phyloP scores from a whole-genome alignment of 2,888 invertebrate genomes.

The Agrotis segetum region DNA sequence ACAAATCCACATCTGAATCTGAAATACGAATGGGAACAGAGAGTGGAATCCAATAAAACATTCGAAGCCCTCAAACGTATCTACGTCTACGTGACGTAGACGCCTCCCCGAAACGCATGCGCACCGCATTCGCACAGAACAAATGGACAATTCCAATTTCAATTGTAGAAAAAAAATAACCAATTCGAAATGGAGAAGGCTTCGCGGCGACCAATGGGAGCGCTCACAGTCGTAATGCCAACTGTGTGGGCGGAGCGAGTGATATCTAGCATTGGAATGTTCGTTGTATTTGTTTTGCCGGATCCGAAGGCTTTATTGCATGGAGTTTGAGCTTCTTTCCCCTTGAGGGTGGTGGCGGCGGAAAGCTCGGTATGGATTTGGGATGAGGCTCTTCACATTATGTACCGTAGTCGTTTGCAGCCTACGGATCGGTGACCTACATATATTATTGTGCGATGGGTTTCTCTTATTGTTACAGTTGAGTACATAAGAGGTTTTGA shows the following conservation, averaged over 20 bases:
- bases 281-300: conserved; percentile 90
- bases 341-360: conserved; percentile 86
- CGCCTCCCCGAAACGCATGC: conserved; percentile 87
- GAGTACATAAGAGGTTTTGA: conserved; percentile 11
- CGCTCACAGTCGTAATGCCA: conserved; percentile 90
- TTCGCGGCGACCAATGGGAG: conserved; percentile 89
- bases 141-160: conserved; percentile 89
- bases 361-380: conserved; percentile 87
- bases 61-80: conserved; percentile 86
- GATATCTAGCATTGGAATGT: conserved; percentile 92
- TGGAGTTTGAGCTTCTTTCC: conserved; percentile 89
- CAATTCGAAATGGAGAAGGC: conserved; percentile 90
- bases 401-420: conserved; percentile 81
- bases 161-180: conserved; percentile 91
- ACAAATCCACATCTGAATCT: conserved; percentile 85
- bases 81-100: conserved; percentile 89
- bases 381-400: conserved; percentile 86
- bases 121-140: conserved; percentile 83
- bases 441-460: conserved; percentile 63
- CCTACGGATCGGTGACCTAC: conserved; percentile 77
- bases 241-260: conserved; percentile 90
- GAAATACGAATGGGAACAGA: conserved; percentile 87
- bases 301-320: conserved; percentile 90
- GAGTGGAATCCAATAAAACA: conserved; percentile 89
- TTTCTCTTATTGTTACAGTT: conserved; percentile 37